Percentiles rank a stretch among this genome's conserved stretches.
Conservation (phyloP, 2,113 vertebrate genomes). For the Notarius lentiginosus region DNA sequence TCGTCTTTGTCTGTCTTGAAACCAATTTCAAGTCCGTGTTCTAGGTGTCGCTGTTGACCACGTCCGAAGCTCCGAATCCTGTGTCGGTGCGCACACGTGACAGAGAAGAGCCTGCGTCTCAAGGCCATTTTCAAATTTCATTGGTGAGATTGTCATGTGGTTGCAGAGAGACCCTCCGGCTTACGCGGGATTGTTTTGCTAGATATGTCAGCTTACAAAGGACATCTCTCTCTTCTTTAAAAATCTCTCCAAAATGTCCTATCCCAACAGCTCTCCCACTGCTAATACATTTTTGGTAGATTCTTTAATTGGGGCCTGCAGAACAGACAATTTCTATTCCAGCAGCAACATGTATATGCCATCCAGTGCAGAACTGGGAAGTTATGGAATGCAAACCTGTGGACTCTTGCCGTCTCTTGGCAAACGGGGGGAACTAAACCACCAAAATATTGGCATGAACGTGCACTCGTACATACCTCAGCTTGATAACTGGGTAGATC, state of each 20-base stretch:
- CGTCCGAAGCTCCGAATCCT: constrained; percentile 73
- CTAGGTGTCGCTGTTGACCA: constrained; percentile 96
- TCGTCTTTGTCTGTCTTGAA: constrained; percentile 48
- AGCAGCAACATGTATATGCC: constrained; percentile 99
- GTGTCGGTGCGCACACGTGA: constrained; percentile 76
- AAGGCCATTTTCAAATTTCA: constrained; percentile 99
- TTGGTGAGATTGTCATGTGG: constrained; percentile 99
- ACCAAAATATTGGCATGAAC: constrained; percentile 98
- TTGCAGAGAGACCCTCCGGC: constrained; percentile 93
- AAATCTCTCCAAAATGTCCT: constrained; percentile 98
- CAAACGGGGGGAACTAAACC: constrained; percentile 94
- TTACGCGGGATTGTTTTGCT: constrained; percentile 98
- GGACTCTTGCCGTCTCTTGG: constrained; percentile 98
- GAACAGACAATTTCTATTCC: constrained; percentile 98
- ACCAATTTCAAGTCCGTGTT: constrained; percentile 80
- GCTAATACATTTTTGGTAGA: constrained; percentile 98
- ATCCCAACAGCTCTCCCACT: constrained; percentile 97
- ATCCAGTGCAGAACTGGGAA: constrained; percentile 95
- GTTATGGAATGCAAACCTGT: constrained; percentile 99
- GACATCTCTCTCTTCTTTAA: constrained; percentile 95
- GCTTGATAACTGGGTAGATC: constrained; percentile 97
- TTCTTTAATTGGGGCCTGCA: constrained; percentile 96
- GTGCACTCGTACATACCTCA: constrained; percentile 99
- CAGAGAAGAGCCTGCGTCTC: constrained; percentile 85
- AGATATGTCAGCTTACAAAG: constrained; percentile 99